Evolutionary conservation across 2,888 invertebrate genomes (phyloP), one percentile per base, ranked within the genome.

Genomic region (Resseliella maxima): DNA sequence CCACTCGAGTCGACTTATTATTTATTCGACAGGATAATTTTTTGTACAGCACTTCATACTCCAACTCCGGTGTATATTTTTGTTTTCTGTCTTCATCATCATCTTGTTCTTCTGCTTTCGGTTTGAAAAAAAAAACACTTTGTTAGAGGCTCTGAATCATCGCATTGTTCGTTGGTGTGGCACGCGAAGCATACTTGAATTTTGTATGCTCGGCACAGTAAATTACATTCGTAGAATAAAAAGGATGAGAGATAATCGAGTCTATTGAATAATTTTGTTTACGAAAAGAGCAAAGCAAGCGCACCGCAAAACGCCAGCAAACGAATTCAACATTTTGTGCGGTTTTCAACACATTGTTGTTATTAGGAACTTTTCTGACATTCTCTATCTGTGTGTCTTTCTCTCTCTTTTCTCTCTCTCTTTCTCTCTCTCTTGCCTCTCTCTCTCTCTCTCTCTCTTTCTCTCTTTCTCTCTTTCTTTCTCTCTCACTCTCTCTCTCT

Each of bases 221-320:
- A 72, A 72, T 72, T 72, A 72, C 15, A 31, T 59, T 59, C 59
- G 72, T 8, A 50, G 18, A 41, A 12, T n/a, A 50, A 31, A 72
- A 72, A 35, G 31, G 31, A 72, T 72, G 72, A 72, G 59, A n/a
- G 31, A 72, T 35, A 72, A 72, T 15, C 31, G 35, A 72, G 72
- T 72, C 31, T 2, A 72, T 72, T 72, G 72, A 72, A 72, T 72
- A 72, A 31, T 72, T 31, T 72, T 3, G 15, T 72, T 72, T 15
- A 50, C 21, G 72, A 72, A 72, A 27, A 31, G 35, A 35, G 31
- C 31, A 35, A 72, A 15, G 0, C 0, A 18, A 72, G 0, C 2
- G 72, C 5, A 10, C 31, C 31, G n/a, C 8, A 31, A 72, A 31
- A 72, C 1, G 35, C 1, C 5, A n/a, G 31, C 5, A 72, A 72